phyloP scores from a whole-genome alignment of 2,113 vertebrate species.

The Meles meles region DNA sequence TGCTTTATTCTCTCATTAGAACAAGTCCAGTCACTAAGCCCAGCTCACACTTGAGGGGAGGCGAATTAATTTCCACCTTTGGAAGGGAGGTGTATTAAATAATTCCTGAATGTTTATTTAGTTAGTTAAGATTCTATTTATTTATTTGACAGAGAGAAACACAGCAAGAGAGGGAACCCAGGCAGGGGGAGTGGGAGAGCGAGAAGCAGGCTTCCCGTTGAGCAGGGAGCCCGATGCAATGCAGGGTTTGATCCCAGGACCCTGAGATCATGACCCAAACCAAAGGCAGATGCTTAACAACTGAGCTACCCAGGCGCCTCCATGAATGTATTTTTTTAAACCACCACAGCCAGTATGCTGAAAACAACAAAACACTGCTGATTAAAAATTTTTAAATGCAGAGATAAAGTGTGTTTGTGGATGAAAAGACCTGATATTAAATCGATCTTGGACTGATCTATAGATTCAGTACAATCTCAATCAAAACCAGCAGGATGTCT shows the following conservation, averaged over 20 bases:
- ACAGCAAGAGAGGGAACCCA: too few species aligned
- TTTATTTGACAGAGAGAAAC: too few species aligned
- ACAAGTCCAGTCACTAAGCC: neutral
- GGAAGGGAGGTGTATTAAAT: neutral
- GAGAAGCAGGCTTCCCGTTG: too few species aligned
- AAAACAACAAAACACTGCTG: neutral
- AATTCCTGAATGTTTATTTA: neutral
- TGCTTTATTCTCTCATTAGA: neutral
- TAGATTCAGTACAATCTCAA: neutral
- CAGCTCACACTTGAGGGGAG: neutral
- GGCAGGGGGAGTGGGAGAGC: too few species aligned
- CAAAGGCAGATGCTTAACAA: too few species aligned
- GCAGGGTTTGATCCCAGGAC: too few species aligned
- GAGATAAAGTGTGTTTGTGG: neutral
- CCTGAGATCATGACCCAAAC: too few species aligned
- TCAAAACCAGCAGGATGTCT: neutral
- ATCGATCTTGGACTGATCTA: neutral
- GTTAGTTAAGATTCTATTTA: too few species aligned
- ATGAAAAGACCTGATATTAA: neutral
- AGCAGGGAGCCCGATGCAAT: too few species aligned
- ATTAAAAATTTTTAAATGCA: neutral
- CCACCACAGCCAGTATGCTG: neutral
- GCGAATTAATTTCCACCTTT: neutral
- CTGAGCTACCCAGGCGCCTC: too few species aligned
- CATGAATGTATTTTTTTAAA: neutral